Evolutionary conservation across 2,888 invertebrate genomes (phyloP).

Genomic region (Ecliptopera silaceata): DNA sequence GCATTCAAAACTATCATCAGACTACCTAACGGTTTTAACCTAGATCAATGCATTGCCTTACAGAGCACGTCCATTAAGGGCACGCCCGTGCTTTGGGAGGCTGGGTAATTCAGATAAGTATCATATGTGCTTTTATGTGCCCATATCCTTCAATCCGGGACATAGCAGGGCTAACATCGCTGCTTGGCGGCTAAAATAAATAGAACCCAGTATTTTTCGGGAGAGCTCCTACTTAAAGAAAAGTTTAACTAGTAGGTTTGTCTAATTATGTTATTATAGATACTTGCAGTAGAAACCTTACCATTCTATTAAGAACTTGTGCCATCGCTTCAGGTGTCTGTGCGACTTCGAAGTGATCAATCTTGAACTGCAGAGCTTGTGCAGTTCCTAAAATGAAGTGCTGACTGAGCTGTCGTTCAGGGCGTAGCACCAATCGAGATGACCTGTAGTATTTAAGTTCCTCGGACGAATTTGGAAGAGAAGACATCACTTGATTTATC

Average conservation of each 20-base stretch:
- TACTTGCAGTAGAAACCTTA: conserved; percentile 35
- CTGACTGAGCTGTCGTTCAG: conserved; percentile 39
- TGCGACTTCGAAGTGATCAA: conserved; percentile 54
- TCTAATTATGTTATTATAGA: neutral
- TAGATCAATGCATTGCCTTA: too few relatives aligned
- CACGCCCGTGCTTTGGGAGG: too few relatives aligned
- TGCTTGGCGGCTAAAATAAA: too few relatives aligned
- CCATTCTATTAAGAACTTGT: conserved; percentile 61
- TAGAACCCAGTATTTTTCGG: too few relatives aligned
- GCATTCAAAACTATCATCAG: too few relatives aligned
- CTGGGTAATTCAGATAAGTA: too few relatives aligned
- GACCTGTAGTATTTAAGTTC: conserved; percentile 61
- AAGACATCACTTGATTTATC: conserved; percentile 51
- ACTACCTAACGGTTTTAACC: too few relatives aligned
- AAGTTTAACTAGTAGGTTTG: too few relatives aligned
- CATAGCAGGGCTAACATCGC: too few relatives aligned
- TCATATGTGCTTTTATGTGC: too few relatives aligned
- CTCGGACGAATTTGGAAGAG: conserved; percentile 53
- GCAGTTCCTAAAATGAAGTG: conserved; percentile 46
- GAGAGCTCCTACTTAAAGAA: neutral
- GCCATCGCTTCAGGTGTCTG: conserved; percentile 52
- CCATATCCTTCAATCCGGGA: too few relatives aligned
- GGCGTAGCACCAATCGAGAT: conserved; percentile 57
- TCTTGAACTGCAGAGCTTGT: conserved; percentile 44
- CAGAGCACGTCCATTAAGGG: too few relatives aligned